phyloP scores from a whole-genome alignment of 2,888 invertebrate species.

The Pandemis corylana region DNA sequence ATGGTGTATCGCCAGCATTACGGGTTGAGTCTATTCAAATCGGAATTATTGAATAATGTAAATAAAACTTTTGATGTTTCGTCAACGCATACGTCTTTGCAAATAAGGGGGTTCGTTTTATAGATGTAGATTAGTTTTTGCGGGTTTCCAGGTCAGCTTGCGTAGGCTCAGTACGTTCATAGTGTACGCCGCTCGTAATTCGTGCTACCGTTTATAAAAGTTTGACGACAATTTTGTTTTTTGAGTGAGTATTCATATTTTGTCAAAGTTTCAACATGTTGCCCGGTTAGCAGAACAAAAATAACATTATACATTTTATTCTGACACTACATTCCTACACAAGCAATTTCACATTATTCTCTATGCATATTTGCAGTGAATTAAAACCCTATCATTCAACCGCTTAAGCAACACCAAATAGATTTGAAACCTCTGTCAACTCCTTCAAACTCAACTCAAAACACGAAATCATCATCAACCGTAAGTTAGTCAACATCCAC shows the following conservation, averaged over 20 bases:
- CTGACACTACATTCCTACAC: no score
- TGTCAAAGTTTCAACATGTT: background rate
- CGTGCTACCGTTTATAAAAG: slow-evolving; percentile 12
- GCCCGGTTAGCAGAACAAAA: background rate
- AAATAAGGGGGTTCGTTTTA: background rate
- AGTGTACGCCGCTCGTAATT: slow-evolving; percentile 7
- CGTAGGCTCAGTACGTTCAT: background rate
- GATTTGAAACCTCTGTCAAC: background rate
- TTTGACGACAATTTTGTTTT: background rate
- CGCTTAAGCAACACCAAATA: background rate
- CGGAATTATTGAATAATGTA: background rate
- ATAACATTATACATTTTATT: no score
- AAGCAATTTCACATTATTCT: no score
- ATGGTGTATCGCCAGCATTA: no score
- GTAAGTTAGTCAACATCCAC: slow-evolving; percentile 14
- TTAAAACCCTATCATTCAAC: no score
- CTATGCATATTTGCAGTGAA: no score
- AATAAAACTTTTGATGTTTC: no score
- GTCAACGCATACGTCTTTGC: background rate
- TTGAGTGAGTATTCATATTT: background rate
- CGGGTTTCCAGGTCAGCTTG: background rate
- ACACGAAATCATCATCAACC: slow-evolving; percentile 1
- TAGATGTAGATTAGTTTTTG: no score
- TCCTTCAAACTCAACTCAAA: background rate
- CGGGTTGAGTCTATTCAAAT: background rate